A percentile compares a stretch with the other conserved stretches of the same genome.
Evolutionary conservation across 2,888 invertebrate genomes (phyloP).

Genomic region (Cosmia pyralina): DNA sequence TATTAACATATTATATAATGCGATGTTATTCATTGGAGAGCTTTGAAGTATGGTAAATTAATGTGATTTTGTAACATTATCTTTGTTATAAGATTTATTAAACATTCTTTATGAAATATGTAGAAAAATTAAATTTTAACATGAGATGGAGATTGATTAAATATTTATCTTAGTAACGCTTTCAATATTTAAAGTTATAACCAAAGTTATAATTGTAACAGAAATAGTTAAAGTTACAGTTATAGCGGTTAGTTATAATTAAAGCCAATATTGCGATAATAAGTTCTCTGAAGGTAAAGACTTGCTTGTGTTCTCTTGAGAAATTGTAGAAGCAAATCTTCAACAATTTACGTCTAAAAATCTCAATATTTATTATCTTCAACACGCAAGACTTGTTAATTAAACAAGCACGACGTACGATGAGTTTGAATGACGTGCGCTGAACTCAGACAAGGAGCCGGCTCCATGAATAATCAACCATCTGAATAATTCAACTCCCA

Average conservation of each 20-base stretch:
- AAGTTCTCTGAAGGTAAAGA: background rate
- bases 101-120: constrained; percentile 16
- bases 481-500: constrained; percentile 64
- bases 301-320: background rate
- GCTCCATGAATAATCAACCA: constrained; percentile 64
- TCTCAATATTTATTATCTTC: constrained; percentile 34
- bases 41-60: constrained; percentile 5
- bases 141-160: background rate
- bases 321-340: constrained; percentile 5
- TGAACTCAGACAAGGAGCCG: constrained; percentile 43
- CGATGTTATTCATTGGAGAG: constrained; percentile 24
- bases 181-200: background rate
- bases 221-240: too few species aligned
- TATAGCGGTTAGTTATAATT: too few species aligned
- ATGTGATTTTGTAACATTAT: constrained; percentile 10
- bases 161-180: background rate
- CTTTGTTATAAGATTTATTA: constrained; percentile 19
- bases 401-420: constrained; percentile 56
- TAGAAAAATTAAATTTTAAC: background rate
- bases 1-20: constrained; percentile 21
- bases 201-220: too few species aligned
- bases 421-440: constrained; percentile 49
- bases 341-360: constrained; percentile 24
- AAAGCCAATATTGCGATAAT: background rate
- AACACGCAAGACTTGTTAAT: constrained; percentile 56